Conservation (phyloP, 2,113 vertebrate genomes). For the Hepsetus odoe region DNA sequence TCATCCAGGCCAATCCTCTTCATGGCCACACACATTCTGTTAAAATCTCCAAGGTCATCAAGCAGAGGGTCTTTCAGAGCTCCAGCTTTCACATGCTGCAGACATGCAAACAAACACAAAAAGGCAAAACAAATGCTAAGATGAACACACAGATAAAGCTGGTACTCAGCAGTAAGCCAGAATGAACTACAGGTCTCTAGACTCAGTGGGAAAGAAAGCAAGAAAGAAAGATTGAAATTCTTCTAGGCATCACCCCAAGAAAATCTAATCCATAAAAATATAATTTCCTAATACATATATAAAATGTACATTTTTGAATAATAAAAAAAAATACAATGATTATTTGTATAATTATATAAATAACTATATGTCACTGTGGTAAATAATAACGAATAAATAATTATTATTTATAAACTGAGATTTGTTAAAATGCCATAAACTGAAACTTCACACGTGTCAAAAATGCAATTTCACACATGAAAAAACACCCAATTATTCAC, state of each 20-base stretch:
- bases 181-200: not conserved
- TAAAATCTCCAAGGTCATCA: conserved; percentile 95
- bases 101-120: conserved; percentile 28
- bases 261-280: not conserved
- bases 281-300: too few relatives aligned
- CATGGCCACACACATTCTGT: conserved; percentile 97
- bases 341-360: too few relatives aligned
- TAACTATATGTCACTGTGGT: too few relatives aligned
- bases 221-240: not conserved
- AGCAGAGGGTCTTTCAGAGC: conserved; percentile 92
- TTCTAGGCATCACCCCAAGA: not conserved
- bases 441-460: not conserved
- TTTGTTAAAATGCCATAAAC: too few relatives aligned
- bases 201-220: not conserved
- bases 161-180: too few relatives aligned
- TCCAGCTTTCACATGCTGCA: conserved; percentile 86
- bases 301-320: too few relatives aligned
- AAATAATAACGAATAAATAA: too few relatives aligned
- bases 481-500: not conserved
- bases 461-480: not conserved
- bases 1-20: conserved; percentile 95
- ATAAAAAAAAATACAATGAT: too few relatives aligned
- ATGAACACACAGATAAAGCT: too few relatives aligned
- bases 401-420: too few relatives aligned
- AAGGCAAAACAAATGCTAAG: not conserved